Evolutionary conservation across 30 jellyfish, hydroid and myxozoan genomes (phyloP).

Genomic region (Aurelia aurita): DNA sequence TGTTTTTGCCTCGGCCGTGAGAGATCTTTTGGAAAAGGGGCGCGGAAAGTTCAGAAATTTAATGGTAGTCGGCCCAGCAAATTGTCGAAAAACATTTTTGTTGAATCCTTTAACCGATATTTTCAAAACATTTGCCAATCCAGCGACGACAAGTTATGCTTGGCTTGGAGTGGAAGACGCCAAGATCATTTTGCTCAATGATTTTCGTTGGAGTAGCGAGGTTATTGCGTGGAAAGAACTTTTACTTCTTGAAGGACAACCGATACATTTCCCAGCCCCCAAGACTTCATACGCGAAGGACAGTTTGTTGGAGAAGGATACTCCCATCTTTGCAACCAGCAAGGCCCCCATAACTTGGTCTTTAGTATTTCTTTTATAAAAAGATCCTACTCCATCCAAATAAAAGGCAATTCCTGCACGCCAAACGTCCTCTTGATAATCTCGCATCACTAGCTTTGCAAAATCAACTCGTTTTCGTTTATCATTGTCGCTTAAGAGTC

Average conservation of each 20-base stretch:
- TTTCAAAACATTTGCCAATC: background rate
- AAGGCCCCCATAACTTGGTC: constrained; percentile 27
- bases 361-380: no score
- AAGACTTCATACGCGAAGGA: background rate
- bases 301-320: background rate
- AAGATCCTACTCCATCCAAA: no score
- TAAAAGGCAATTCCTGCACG: no score
- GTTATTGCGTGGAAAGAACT: background rate
- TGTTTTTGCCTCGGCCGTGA: no score
- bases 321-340: constrained; percentile 6
- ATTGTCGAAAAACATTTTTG: constrained; percentile 3
- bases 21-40: background rate
- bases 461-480: no score
- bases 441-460: no score
- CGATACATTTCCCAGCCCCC: constrained; percentile 6
- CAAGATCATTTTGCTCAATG: background rate
- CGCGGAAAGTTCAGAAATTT: background rate
- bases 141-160: background rate
- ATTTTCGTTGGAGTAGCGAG: background rate
- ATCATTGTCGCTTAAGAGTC: no score
- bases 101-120: background rate
- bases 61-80: background rate
- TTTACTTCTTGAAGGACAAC: background rate
- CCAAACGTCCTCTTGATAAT: no score
- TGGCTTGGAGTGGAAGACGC: constrained; percentile 9